phyloP scores from a whole-genome alignment of 2,113 vertebrate genomes.

The Perccottus glenii region DNA sequence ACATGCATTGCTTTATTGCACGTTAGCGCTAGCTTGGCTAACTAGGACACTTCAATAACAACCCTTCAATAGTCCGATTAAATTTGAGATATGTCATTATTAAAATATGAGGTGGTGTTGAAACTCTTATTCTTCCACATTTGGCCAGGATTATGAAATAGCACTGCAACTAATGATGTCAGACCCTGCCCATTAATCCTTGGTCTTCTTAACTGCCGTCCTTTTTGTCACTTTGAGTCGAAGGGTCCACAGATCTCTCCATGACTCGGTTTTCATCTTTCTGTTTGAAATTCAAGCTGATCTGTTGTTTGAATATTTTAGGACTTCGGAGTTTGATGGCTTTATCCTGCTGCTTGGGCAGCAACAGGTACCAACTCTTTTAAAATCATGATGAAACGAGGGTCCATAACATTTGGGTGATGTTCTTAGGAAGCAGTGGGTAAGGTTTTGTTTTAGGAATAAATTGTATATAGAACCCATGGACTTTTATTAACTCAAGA shows the following conservation, averaged over 20 bases:
- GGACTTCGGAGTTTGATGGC: not conserved
- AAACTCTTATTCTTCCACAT: not conserved
- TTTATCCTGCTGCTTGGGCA: not conserved
- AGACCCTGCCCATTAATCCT: not conserved
- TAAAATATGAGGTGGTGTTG: not conserved
- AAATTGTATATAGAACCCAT: too few species aligned
- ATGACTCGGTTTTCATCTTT: not conserved
- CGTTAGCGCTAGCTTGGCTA: not conserved
- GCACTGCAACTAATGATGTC: not conserved
- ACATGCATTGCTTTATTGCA: not conserved
- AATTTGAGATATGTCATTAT: not conserved
- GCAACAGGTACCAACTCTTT: not conserved
- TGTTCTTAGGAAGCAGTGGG: too few species aligned
- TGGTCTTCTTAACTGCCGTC: not conserved
- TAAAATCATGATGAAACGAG: not conserved
- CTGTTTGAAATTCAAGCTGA: not conserved
- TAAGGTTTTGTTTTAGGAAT: too few species aligned
- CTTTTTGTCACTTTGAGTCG: constrained; percentile 1
- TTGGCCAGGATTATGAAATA: not conserved
- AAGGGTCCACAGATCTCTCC: not conserved
- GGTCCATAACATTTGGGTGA: too few species aligned
- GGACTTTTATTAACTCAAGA: too few species aligned
- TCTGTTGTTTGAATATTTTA: constrained; percentile 2
- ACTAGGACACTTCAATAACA: not conserved
- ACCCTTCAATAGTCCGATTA: constrained; percentile 5